Percentiles rank a stretch among this genome's conserved stretches.
Evolutionary conservation across 1,140 invertebrate genomes (phyloP).

Genomic region (Glossosoma conforme): DNA sequence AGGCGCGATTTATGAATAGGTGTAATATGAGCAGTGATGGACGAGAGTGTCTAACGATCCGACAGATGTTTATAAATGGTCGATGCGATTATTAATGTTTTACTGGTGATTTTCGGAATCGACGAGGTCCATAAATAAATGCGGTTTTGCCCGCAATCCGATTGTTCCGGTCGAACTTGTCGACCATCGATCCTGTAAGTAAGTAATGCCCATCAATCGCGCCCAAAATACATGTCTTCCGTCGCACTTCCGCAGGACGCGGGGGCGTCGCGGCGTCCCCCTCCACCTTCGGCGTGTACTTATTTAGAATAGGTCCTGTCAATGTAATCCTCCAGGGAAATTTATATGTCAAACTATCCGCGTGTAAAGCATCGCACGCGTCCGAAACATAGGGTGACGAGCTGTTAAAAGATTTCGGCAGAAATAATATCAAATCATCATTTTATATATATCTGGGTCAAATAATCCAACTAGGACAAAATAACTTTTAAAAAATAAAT

Average conservation of each 20-base stretch:
- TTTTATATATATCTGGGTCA: too few species aligned
- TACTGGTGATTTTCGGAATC: neutral
- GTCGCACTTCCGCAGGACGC: conserved; percentile 1
- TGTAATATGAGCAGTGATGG: too few species aligned
- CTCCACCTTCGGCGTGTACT: conserved; percentile 9
- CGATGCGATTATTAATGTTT: conserved; percentile 1
- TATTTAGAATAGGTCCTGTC: conserved; percentile 28
- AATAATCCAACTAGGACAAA: too few species aligned
- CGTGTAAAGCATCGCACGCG: conserved; percentile 16
- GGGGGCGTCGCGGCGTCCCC: neutral
- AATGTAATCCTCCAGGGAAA: conserved; percentile 26
- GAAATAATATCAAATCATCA: too few species aligned
- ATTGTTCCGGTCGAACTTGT: conserved; percentile 11
- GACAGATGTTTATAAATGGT: too few species aligned
- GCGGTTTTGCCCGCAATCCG: conserved; percentile 8
- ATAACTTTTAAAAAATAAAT: too few species aligned
- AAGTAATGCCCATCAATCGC: conserved; percentile 22
- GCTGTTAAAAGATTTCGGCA: too few species aligned
- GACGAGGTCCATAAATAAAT: conserved; percentile 2
- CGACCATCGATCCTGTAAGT: conserved; percentile 14
- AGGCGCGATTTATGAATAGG: too few species aligned
- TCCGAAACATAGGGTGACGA: too few species aligned
- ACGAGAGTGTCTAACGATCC: too few species aligned
- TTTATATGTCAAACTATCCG: conserved; percentile 29
- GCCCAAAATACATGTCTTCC: conserved; percentile 6